Evolutionary conservation across 1,140 invertebrate genomes (phyloP), one percentile per base, ranked within the genome.

Genomic region (Camponotus pennsylvanicus): DNA sequence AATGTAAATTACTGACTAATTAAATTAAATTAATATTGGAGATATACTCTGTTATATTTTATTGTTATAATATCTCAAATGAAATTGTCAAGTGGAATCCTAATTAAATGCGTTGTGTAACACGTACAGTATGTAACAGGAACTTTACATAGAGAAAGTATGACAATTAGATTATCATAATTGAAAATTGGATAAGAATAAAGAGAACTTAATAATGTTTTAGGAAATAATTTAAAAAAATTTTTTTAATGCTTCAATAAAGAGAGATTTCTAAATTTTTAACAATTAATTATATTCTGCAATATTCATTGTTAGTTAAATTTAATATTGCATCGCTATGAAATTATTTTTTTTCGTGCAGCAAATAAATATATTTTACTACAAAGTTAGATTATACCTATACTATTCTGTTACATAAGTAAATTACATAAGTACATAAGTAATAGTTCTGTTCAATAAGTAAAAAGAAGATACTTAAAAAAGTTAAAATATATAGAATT

Each of bases 11-110:
- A 83, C 34, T 61, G 79, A 61, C 79, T 75, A 75, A 83, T 83
- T 83, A 75, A 83, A 63, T 83, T 83, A 83, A 83, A 83, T 83
- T 75, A 83, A 83, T 83, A 83, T 75, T 27, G 69, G 11, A 70
- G 3, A 27, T 34, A 73, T 55, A 71, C 8, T 40, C 55, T 75
- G 55, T 73, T 63, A 15, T 73, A 75, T 83, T 83, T 83, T 75
- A 83, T 83, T 75, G 40, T 83, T 45, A 42, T 61, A 83, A 82
- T 82, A 82, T 82, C 67, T 59, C 40, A 4, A 73, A 63, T 83
- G 40, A 70, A 75, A 83, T 83, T 73, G 79, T 73, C 79, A 70
- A 73, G 59, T 37, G 34, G 79, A 83, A 83, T 83, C 55, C 55
- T 75, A 71, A 83, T 83, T 83, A 83, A 83, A 75, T 75, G 69